Evolutionary conservation across 2,888 invertebrate species (phyloP).

Genomic region (Melieria picta): DNA sequence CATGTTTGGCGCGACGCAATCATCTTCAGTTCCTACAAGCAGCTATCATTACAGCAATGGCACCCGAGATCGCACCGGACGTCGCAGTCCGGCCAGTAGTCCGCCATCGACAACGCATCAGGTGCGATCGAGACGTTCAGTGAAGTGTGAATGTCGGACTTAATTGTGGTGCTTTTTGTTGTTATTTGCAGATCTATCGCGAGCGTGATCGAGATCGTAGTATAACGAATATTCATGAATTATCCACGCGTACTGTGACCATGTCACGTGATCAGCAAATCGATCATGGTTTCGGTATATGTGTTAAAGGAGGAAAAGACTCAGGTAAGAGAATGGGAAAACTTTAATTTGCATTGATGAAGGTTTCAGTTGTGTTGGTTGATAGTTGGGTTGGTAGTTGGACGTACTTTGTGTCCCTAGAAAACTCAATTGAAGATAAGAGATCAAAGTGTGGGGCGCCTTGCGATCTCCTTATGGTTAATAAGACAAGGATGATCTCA

Average conservation of each 20-base stretch:
- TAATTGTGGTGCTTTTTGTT: neutral
- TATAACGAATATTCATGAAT: slow-evolving; percentile 77
- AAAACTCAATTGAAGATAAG: too few species aligned
- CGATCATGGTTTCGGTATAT: slow-evolving; percentile 89
- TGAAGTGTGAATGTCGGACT: neutral
- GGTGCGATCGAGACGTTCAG: slow-evolving; percentile 58
- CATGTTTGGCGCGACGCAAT: slow-evolving; percentile 71
- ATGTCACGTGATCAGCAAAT: slow-evolving; percentile 84
- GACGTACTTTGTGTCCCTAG: too few species aligned
- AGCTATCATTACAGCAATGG: slow-evolving; percentile 67
- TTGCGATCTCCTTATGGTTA: too few species aligned
- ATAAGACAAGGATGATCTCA: too few species aligned
- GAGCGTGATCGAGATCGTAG: slow-evolving; percentile 68
- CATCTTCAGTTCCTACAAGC: slow-evolving; percentile 68
- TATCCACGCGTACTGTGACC: slow-evolving; percentile 84
- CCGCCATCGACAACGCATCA: slow-evolving; percentile 84
- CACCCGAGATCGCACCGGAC: slow-evolving; percentile 62
- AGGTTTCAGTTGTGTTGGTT: neutral
- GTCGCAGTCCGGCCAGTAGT: slow-evolving; percentile 77
- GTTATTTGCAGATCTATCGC: slow-evolving; percentile 69
- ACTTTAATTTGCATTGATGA: neutral
- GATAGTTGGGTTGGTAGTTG: too few species aligned
- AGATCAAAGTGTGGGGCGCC: too few species aligned
- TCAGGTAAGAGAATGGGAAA: slow-evolving; percentile 71
- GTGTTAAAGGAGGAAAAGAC: slow-evolving; percentile 91